Evolutionary conservation across 2,113 vertebrate genomes (phyloP).

Genomic region (Strigops habroptila): DNA sequence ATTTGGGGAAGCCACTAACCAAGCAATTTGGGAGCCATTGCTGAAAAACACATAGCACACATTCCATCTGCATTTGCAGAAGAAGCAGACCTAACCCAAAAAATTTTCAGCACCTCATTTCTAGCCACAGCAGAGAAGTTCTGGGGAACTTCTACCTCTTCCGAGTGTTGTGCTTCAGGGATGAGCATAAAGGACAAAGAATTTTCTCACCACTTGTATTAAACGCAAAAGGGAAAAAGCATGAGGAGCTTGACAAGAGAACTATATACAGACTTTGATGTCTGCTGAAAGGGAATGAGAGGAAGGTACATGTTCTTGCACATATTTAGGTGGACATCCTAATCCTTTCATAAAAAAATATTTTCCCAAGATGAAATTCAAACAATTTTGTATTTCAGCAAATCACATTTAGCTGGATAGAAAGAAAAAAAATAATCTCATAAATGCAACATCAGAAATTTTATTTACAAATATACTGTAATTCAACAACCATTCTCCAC

Average conservation of each 20-base stretch:
- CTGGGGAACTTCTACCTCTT: not conserved
- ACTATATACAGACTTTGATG: not conserved
- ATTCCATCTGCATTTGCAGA: not conserved
- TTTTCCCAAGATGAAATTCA: not conserved
- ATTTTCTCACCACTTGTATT: not conserved
- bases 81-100: not conserved
- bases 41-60: accelerated
- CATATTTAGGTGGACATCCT: not conserved
- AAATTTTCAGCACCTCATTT: not conserved
- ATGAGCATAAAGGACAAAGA: not conserved
- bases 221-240: not conserved
- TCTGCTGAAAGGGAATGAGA: not conserved
- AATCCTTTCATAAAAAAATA: not conserved
- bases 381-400: not conserved
- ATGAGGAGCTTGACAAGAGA: not conserved
- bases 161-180: not conserved
- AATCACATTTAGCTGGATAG: not conserved
- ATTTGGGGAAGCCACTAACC: not conserved
- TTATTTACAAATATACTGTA: conserved; percentile 79
- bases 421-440: not conserved
- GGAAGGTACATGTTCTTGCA: not conserved
- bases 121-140: not conserved
- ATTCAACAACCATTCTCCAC: conserved; percentile 55
- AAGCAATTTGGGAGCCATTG: not conserved
- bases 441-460: conserved; percentile 71